Conservation (phyloP, 1,140 invertebrate species). For the Mya arenaria region DNA sequence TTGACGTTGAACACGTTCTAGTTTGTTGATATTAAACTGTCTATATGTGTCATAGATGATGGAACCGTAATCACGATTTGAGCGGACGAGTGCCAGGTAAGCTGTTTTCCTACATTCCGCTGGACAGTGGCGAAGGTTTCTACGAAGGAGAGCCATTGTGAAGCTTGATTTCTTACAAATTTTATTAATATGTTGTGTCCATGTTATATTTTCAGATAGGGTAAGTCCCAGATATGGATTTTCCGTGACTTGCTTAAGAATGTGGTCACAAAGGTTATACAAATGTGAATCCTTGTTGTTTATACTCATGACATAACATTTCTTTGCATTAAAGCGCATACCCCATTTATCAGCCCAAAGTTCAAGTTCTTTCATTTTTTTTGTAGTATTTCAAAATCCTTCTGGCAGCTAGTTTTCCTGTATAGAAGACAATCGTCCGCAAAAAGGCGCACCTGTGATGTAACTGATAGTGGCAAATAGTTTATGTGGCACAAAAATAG, state of each 20-base stretch:
- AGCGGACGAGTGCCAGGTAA: neutral
- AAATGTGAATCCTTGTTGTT: slow-evolving; percentile 3
- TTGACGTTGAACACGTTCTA: neutral
- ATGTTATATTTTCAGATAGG: neutral
- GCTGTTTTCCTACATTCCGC: neutral
- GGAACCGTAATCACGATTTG: neutral
- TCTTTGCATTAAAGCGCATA: slow-evolving; percentile 31
- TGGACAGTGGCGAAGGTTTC: neutral
- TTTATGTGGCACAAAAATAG: too few relatives aligned
- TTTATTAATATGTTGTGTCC: neutral
- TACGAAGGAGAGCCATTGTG: neutral
- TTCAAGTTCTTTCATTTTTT: too few relatives aligned
- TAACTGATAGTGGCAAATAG: too few relatives aligned
- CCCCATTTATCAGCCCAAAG: too few relatives aligned
- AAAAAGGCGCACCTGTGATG: too few relatives aligned
- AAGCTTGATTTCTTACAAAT: neutral
- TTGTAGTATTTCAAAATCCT: too few relatives aligned
- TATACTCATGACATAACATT: slow-evolving; percentile 25
- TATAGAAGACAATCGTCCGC: too few relatives aligned
- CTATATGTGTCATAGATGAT: neutral
- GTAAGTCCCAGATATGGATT: neutral
- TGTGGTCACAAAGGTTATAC: slow-evolving; percentile 7
- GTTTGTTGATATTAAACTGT: neutral
- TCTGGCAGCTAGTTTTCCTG: too few relatives aligned
- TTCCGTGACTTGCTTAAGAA: neutral